A percentile compares a stretch with the other conserved stretches of the same genome.
Evolutionary conservation across 2,888 invertebrate genomes (phyloP).

Genomic region (Sarcophaga carnaria): DNA sequence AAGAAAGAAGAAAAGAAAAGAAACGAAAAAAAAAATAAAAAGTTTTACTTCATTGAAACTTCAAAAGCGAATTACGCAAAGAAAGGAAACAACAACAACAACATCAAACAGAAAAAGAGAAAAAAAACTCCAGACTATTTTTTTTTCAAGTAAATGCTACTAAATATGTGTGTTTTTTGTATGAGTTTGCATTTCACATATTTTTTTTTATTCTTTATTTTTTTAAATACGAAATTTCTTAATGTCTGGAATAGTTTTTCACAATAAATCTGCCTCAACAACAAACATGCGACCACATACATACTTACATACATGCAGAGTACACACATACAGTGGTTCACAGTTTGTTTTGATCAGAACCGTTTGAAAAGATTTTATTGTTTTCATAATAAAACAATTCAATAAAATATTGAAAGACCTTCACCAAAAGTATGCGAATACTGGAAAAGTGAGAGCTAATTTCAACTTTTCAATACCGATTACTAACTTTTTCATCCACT

Average conservation of each 20-base stretch:
- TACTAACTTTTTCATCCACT: no score
- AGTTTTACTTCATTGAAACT: constrained; percentile 63
- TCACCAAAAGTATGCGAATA: no score
- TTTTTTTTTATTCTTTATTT: constrained; percentile 44
- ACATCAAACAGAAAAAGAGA: not conserved
- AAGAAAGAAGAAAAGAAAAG: not conserved
- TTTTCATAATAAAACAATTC: no score
- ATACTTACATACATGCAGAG: not conserved
- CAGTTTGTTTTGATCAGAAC: no score
- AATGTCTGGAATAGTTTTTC: constrained; percentile 77
- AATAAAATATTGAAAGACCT: no score
- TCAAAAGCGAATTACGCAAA: constrained; percentile 55
- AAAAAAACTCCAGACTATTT: constrained; percentile 60
- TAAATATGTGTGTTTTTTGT: constrained; percentile 27
- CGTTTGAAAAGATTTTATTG: no score
- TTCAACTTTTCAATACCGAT: no score
- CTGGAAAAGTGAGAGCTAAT: no score
- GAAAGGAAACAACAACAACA: constrained; percentile 17
- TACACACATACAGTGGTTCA: no score
- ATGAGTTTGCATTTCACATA: not conserved
- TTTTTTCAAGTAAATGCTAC: constrained; percentile 54
- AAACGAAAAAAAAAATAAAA: constrained; percentile 37
- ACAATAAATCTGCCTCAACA: constrained; percentile 32
- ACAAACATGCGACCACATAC: not conserved
- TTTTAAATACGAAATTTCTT: constrained; percentile 73